Evolutionary conservation across 2,113 vertebrate species (phyloP), one percentile per base, ranked within the genome.

Genomic region (Lophotis ruficrista): DNA sequence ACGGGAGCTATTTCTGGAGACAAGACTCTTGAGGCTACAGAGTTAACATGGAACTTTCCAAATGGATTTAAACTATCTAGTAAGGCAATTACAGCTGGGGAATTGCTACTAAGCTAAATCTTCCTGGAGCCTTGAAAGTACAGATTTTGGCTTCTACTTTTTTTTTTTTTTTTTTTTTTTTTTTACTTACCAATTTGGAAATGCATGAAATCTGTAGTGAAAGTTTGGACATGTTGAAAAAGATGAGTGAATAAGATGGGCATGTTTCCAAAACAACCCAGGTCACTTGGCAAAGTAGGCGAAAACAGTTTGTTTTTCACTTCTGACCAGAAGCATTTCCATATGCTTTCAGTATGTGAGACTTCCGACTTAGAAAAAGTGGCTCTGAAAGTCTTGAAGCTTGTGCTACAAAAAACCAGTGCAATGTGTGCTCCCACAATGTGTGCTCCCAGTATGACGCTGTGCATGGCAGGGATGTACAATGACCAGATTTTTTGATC

Each of bases 61-160:
- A 95, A 87, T 61, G 35, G 57, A 71, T 93, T 97, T 94, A 75
- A 94, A 93, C 81, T 82, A 38, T 71, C 65, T 87, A 41, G 48
- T 38, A 79, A 87, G 57, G 73, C 83, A 95, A 43, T 94, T 95
- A 68, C 28, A 84, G 5, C 43, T 58, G 68, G 51, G 51, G 68
- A 87, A 69, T 83, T 89, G 51, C 48, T 92, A 43, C 69, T 23
- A 41, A 95, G 64, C 56, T 0, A 0, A 87, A 64, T 87, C 65
- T 95, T 95, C 62, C 48, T 58, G 64, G 23, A 87, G 62, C 51
- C 58, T 90, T 89, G 76, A 65, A 90, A 93, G 56, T 73, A 31
- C 31, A 58, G 60, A 66, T 83, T 70, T 50, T 83, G 70, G 12
- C 38, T 85, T 62, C 45, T 31, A 25, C 53, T 88, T 71, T 14